Evolutionary conservation across 2,888 invertebrate genomes (phyloP).

Genomic region (Nudaria mundana): DNA sequence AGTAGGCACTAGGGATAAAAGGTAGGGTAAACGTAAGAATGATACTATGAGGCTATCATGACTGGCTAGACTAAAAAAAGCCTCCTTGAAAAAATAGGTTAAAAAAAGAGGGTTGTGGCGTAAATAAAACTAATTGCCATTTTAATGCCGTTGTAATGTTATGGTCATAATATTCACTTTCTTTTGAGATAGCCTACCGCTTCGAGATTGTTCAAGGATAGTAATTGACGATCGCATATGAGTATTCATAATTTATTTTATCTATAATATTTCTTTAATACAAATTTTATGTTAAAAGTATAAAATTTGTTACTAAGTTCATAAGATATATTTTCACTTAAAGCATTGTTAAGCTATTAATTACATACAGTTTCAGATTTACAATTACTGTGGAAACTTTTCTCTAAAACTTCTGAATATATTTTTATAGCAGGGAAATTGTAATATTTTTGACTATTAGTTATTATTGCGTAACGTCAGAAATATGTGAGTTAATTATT

Average conservation of each 20-base stretch:
- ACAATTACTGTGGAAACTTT: slow-evolving; percentile 30
- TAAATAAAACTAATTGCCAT: too few species aligned
- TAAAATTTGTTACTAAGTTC: slow-evolving; percentile 70
- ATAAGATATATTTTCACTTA: slow-evolving; percentile 76
- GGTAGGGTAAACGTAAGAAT: too few species aligned
- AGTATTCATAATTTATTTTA: slow-evolving; percentile 54
- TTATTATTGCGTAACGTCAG: slow-evolving; percentile 13
- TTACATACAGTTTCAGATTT: slow-evolving; percentile 36
- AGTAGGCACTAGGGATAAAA: too few species aligned
- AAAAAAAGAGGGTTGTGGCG: too few species aligned
- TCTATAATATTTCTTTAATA: slow-evolving; percentile 56
- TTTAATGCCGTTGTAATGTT: slow-evolving; percentile 9
- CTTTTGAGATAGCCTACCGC: slow-evolving; percentile 31
- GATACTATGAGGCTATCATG: too few species aligned
- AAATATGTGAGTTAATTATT: slow-evolving; percentile 19
- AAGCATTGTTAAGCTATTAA: slow-evolving; percentile 74
- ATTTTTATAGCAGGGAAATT: slow-evolving; percentile 10
- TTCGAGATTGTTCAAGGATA: slow-evolving; percentile 52
- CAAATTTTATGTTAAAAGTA: slow-evolving; percentile 66
- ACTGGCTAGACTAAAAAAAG: too few species aligned
- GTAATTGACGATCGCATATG: slow-evolving; percentile 70
- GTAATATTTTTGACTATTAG: slow-evolving; percentile 8
- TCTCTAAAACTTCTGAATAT: slow-evolving; percentile 22
- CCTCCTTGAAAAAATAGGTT: too few species aligned
- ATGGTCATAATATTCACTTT: slow-evolving; percentile 18